phyloP scores from a whole-genome alignment of 2,797 vertebrate species.

The Crenuchus spilurus region DNA sequence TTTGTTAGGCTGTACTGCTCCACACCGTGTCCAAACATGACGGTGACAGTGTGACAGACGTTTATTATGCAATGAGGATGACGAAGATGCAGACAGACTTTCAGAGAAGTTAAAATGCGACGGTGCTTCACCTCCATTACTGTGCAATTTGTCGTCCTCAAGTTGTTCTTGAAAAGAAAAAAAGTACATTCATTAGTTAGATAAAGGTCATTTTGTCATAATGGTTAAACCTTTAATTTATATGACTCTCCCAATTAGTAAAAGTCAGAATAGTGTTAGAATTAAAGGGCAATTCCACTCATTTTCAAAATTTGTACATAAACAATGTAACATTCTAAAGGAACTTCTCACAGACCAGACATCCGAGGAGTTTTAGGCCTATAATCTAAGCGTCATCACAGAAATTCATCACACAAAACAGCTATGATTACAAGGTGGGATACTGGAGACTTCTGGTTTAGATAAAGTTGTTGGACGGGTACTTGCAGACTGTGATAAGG shows the following conservation, averaged over 20 bases:
- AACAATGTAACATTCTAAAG: no score
- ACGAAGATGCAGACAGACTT: conserved; percentile 34
- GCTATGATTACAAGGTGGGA: no score
- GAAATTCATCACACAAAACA: no score
- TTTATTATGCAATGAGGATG: conserved; percentile 44
- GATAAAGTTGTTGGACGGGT: no score
- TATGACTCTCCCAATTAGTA: background rate
- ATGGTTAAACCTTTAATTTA: no score
- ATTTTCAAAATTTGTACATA: no score
- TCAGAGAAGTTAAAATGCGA: conserved; percentile 22
- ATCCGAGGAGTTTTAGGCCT: no score
- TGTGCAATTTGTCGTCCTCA: conserved; percentile 83
- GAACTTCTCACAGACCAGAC: no score
- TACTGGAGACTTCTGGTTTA: no score
- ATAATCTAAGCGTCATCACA: no score
- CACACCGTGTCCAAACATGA: conserved; percentile 38
- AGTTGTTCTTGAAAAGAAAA: conserved; percentile 79
- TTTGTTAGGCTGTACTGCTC: conserved; percentile 53
- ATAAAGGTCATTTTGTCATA: conserved; percentile 52
- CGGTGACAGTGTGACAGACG: conserved; percentile 44
- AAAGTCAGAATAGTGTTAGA: background rate
- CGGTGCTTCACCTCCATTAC: conserved; percentile 81
- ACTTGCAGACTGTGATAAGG: no score
- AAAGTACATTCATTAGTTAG: conserved; percentile 67
- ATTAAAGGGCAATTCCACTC: background rate